A percentile compares a stretch with the other conserved stretches of the same genome.
Evolutionary conservation across 1,140 invertebrate genomes (phyloP).

Genomic region (Aphaenogaster floridana): DNA sequence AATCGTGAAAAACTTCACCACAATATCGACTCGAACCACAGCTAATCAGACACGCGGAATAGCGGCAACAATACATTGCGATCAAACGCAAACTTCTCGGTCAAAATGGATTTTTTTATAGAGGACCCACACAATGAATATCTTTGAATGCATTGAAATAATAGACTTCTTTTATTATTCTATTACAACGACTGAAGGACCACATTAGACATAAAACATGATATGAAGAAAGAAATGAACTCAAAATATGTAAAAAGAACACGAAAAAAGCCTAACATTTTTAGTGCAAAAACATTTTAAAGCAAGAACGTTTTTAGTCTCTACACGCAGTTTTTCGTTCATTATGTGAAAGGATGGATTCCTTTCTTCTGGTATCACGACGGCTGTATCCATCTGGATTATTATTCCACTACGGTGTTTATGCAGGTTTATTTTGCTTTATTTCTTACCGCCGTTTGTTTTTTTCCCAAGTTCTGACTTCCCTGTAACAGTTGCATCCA

Average conservation of each 20-base stretch:
- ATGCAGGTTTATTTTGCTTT: constrained; percentile 30
- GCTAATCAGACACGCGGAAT: too few relatives aligned
- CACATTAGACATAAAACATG: neutral
- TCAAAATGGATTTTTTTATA: too few relatives aligned
- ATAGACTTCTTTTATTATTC: neutral
- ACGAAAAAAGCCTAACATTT: neutral
- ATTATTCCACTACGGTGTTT: constrained; percentile 51
- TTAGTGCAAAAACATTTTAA: too few relatives aligned
- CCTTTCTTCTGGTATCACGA: constrained; percentile 11
- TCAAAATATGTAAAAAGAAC: neutral
- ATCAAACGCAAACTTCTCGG: too few relatives aligned
- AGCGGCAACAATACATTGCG: too few relatives aligned
- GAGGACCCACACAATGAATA: neutral
- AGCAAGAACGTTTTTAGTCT: neutral
- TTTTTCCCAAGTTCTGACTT: constrained; percentile 44
- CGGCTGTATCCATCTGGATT: constrained; percentile 55
- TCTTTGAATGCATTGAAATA: constrained; percentile 10
- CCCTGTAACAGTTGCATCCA: constrained; percentile 54
- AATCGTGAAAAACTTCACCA: too few relatives aligned
- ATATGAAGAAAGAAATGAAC: neutral
- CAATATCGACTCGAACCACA: too few relatives aligned
- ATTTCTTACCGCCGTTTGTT: constrained; percentile 48
- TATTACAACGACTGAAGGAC: neutral
- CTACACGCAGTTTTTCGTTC: constrained; percentile 1
- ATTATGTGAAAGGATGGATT: neutral